Evolutionary conservation across 2,797 vertebrate genomes (phyloP).

Genomic region (Petrocephalus schoutedeni): DNA sequence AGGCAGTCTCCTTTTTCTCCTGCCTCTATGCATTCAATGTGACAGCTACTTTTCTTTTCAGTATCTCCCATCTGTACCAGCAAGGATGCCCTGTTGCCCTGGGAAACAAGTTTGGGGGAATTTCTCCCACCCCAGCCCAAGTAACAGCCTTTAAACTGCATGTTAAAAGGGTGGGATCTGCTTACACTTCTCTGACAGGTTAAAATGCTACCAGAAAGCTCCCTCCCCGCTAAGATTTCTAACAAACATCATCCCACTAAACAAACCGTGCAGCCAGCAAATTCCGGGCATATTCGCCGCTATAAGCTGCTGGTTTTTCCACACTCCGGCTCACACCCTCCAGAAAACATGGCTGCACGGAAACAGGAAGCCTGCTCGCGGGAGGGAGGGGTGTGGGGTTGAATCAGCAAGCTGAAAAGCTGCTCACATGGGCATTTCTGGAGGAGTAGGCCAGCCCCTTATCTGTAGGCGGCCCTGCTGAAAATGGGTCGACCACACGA

Average conservation of each 20-base stretch:
- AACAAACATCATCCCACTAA: background rate
- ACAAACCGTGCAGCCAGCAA: background rate
- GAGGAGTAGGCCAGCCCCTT: background rate
- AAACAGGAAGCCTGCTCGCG: background rate
- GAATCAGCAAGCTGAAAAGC: background rate
- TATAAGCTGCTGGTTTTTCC: background rate
- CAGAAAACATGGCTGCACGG: background rate
- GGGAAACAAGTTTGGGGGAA: background rate
- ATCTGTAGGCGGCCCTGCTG: background rate
- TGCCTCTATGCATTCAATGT: background rate
- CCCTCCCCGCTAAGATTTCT: background rate
- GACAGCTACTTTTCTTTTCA: background rate
- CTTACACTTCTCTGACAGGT: background rate
- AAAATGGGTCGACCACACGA: too few relatives aligned
- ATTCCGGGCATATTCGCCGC: slow-evolving; percentile 4
- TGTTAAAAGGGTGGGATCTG: background rate
- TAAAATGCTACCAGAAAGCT: background rate
- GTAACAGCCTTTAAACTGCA: background rate
- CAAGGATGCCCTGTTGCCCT: slow-evolving; percentile 3
- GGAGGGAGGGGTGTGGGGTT: background rate
- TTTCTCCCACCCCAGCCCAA: background rate
- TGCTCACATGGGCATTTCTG: background rate
- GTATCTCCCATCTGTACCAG: background rate
- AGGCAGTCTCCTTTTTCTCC: background rate
- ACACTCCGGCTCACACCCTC: background rate